phyloP scores from a whole-genome alignment of 2,113 vertebrate species.

The Clarias gariepinus region DNA sequence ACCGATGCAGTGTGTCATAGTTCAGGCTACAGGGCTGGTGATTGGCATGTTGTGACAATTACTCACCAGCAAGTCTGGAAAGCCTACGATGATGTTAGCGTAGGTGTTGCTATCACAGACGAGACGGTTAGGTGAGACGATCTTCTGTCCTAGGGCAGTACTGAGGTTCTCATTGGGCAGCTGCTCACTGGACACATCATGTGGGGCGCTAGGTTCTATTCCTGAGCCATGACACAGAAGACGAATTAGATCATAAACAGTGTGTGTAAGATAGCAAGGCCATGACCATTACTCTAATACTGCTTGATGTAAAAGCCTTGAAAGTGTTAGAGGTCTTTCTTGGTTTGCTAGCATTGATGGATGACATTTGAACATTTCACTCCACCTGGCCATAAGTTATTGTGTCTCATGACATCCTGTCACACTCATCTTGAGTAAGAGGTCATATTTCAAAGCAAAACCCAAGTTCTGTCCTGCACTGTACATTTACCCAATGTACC shows the following conservation, averaged over 20 bases:
- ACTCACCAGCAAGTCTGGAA: conserved; percentile 94
- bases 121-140: conserved; percentile 90
- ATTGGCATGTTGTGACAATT: conserved; percentile 12
- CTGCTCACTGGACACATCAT: conserved; percentile 84
- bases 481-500: background rate
- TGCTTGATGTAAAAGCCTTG: conserved; percentile 5
- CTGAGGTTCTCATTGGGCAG: conserved; percentile 90
- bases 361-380: conserved; percentile 16
- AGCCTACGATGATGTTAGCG: conserved; percentile 84
- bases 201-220: conserved; percentile 68
- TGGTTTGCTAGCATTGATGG: conserved; percentile 4
- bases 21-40: background rate
- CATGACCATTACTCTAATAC: background rate
- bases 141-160: conserved; percentile 87
- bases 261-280: background rate
- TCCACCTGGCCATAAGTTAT: conserved; percentile 37
- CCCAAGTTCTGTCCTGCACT: background rate
- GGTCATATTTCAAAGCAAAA: conserved; percentile 13
- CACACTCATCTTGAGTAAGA: conserved; percentile 32
- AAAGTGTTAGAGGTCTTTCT: conserved; percentile 1
- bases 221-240: conserved; percentile 61
- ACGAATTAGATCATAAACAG: conserved; percentile 11
- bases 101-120: conserved; percentile 80
- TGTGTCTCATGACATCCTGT: conserved; percentile 27
- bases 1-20: background rate